Evolutionary conservation across 1,140 invertebrate genomes (phyloP).

Genomic region (Eciton burchellii): DNA sequence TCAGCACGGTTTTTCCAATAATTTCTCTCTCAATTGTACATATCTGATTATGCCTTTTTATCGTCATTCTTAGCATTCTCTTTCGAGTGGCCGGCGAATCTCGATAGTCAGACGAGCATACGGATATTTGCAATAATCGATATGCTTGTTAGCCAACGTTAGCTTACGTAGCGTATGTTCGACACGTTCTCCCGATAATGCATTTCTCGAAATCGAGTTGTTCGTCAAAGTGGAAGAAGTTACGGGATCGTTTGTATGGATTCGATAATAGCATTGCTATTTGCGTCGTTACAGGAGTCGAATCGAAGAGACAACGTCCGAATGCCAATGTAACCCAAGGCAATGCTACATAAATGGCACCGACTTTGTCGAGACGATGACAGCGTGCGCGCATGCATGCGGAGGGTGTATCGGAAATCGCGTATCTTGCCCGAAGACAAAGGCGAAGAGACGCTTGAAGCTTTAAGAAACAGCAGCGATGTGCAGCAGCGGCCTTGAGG

Average conservation of each 20-base stretch:
- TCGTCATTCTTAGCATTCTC: too few relatives aligned
- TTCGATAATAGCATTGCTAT: background rate
- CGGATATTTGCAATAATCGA: background rate
- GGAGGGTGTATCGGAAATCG: conserved; percentile 12
- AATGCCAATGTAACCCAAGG: conserved; percentile 6
- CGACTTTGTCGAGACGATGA: conserved; percentile 3
- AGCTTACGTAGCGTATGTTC: background rate
- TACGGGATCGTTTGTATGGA: background rate
- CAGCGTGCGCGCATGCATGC: background rate
- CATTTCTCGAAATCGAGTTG: background rate
- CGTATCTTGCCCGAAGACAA: background rate
- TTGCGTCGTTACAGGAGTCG: background rate
- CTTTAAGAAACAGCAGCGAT: background rate
- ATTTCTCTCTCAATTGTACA: too few relatives aligned
- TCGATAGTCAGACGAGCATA: background rate
- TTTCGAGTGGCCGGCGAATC: background rate
- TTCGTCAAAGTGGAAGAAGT: background rate
- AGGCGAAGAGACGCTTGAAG: background rate
- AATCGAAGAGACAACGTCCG: background rate
- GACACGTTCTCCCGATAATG: background rate
- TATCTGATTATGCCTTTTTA: too few relatives aligned
- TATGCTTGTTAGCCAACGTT: background rate
- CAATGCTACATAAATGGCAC: conserved; percentile 5
- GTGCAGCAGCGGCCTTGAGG: too few relatives aligned
- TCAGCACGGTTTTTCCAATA: too few relatives aligned